Percentiles rank a stretch among this genome's conserved stretches.
These are phyloP conservation scores for Clistopyga incitator DNA, from an alignment of 2,888 invertebrate genomes.

Conservation along the genomic window DNA sequence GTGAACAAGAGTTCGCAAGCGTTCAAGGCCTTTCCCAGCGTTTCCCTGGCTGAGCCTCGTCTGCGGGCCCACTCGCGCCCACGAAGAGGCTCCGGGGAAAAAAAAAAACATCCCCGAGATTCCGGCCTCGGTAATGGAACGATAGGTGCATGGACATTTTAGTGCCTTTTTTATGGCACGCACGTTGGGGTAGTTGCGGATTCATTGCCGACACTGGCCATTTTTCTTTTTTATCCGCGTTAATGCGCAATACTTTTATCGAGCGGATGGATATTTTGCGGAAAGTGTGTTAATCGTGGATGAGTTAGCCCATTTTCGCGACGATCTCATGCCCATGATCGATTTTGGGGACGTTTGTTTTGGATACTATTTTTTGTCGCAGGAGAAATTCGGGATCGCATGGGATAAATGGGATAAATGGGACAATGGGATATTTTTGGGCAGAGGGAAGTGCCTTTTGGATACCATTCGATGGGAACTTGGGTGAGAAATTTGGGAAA, in stretches of 20 bases:
- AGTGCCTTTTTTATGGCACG: background rate
- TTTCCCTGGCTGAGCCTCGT: background rate
- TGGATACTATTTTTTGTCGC: background rate
- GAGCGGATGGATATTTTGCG: background rate
- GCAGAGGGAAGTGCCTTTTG: too few relatives aligned
- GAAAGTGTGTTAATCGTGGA: background rate
- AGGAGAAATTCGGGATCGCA: too few relatives aligned
- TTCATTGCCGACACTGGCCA: background rate
- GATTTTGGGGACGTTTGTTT: background rate
- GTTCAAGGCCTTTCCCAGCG: conserved; percentile 62
- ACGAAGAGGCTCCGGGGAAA: too few relatives aligned
- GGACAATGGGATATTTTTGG: too few relatives aligned
- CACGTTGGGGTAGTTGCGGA: background rate
- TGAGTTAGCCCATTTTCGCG: background rate
- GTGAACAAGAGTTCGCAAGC: conserved; percentile 59
- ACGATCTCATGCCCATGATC: background rate
- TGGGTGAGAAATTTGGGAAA: too few relatives aligned
- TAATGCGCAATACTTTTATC: background rate
- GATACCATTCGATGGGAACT: too few relatives aligned
- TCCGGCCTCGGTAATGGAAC: background rate
- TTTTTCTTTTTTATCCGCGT: background rate
- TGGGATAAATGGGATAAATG: too few relatives aligned
- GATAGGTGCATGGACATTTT: background rate
- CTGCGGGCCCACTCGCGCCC: background rate
- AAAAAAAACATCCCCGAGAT: too few relatives aligned